Base-by-base conservation (phyloP, 2,888 invertebrate genomes). In the Kuschelorhynchus macadamiae region DNA sequence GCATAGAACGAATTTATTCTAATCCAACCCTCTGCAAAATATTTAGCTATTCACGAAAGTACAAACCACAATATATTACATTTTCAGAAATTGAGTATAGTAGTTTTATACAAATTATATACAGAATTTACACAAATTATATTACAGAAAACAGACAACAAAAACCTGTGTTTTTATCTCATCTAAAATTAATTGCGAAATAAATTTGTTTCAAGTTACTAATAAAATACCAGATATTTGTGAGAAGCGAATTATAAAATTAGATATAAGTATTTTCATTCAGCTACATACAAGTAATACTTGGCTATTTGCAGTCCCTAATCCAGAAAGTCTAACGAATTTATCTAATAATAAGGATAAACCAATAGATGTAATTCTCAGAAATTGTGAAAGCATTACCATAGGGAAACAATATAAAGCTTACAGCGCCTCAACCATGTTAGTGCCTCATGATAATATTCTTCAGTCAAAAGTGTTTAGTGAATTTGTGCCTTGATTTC, bases 381-480 rank as follows among this genome's bases (percentile, higher is more conserved):
- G 16, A 32, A 32, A 36, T 12, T 20, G 53, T 16, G 53, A 39
- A 1, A 53, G 53, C 12, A 39, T 53, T 16, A 53, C 53, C 30
- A 39, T 53, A 39, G 39, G 53, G 3, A 53, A 53, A 53, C 53
- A 53, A 39, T 53, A 39, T 53, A 53, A 53, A 39, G 53, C 53
- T 17, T 53, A 53, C 14, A 53, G 53, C 17, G 36, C 20, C 1
- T 53, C 53, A 5, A n/a, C 20, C 7, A 53, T 41, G 12, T 20
- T 53, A 11, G 53, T 53, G n/a, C 53, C 53, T 7, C 53, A 53
- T 18, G 53, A 17, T 7, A 53, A 53, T 12, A 20, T 11, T 5
- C 9, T 39, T n/a, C 18, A 39, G 14, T 53, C 53, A 18, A 18
- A 39, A 39, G 18, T 53, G 18, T 39, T 39, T 39, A 53, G n/a